Evolutionary conservation across 2,797 vertebrate species (phyloP).

Genomic region (Mallotus villosus): DNA sequence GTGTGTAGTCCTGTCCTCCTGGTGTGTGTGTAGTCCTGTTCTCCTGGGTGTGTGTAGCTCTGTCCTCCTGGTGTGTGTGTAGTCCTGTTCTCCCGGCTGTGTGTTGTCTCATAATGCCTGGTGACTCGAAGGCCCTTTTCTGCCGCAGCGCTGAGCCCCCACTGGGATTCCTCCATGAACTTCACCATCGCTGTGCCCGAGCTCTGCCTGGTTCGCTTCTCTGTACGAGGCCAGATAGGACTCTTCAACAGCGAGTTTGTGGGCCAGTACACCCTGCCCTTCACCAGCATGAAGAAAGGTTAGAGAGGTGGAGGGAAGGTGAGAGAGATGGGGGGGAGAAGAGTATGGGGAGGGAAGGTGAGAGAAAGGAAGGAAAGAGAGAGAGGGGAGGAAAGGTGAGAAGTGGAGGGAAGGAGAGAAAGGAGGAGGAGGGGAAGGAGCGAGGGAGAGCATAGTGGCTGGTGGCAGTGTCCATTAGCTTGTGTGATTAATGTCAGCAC

Average conservation of each 20-base stretch:
- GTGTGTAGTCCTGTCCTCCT: too few relatives aligned
- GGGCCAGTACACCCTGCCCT: slow-evolving; percentile 85
- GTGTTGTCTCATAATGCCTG: not conserved
- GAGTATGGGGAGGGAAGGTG: not conserved
- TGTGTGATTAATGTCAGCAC: not conserved
- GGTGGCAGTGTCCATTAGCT: not conserved
- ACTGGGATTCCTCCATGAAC: slow-evolving; percentile 80
- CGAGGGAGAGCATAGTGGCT: not conserved
- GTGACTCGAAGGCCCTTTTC: slow-evolving; percentile 9
- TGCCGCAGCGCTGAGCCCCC: slow-evolving; percentile 76
- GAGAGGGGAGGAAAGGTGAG: not conserved
- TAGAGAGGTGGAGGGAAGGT: slow-evolving; percentile 38
- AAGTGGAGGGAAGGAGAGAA: not conserved
- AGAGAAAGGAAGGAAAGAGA: not conserved
- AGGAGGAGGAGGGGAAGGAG: not conserved
- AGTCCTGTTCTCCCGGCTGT: too few relatives aligned
- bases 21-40: too few relatives aligned
- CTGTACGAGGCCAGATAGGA: slow-evolving; percentile 73
- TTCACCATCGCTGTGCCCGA: slow-evolving; percentile 81
- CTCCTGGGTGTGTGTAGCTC: too few relatives aligned
- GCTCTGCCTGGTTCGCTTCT: slow-evolving; percentile 83
- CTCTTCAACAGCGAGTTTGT: slow-evolving; percentile 78
- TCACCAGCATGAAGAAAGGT: slow-evolving; percentile 85
- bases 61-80: too few relatives aligned
- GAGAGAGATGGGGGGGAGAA: not conserved